These are phyloP conservation scores for Parauchenoglanis punctatus DNA, from an alignment of 2,797 vertebrate species.

Conservation along the genomic window DNA sequence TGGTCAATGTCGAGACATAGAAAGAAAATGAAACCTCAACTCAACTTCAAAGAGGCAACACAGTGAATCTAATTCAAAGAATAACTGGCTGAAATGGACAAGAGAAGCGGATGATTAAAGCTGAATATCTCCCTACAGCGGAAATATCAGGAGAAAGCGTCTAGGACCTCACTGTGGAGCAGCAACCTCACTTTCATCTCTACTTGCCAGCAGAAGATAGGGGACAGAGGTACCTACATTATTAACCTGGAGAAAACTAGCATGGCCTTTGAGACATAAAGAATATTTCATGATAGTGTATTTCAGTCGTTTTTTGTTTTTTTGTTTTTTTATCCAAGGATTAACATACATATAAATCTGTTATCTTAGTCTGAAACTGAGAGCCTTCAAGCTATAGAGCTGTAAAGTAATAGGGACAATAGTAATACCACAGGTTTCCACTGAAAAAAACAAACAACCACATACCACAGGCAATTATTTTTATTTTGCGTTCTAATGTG, in stretches of 20 bases:
- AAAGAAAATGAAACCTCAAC: constrained; percentile 52
- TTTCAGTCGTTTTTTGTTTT: background rate
- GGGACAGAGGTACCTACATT: constrained; percentile 43
- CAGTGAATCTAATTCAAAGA: constrained; percentile 63
- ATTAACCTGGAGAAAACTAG: constrained; percentile 53
- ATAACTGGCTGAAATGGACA: constrained; percentile 54
- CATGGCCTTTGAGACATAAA: constrained; percentile 27
- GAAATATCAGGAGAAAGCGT: constrained; percentile 52
- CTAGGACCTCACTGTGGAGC: constrained; percentile 32
- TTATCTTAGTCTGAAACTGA: constrained; percentile 2
- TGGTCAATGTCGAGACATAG: constrained; percentile 55
- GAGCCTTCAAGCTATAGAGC: background rate
- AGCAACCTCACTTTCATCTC: constrained; percentile 56
- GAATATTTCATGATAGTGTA: constrained; percentile 10
- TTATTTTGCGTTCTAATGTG: background rate
- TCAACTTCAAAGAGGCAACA: constrained; percentile 64
- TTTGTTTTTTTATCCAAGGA: background rate
- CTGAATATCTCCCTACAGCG: constrained; percentile 54
- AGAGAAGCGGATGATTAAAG: constrained; percentile 59
- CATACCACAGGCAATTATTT: background rate
- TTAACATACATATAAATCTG: background rate
- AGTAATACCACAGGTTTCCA: background rate
- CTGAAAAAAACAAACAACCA: background rate
- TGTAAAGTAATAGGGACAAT: background rate
- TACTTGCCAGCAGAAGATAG: constrained; percentile 21